Evolutionary conservation across 2,888 invertebrate genomes (phyloP).

Genomic region (Cantharis rufa): DNA sequence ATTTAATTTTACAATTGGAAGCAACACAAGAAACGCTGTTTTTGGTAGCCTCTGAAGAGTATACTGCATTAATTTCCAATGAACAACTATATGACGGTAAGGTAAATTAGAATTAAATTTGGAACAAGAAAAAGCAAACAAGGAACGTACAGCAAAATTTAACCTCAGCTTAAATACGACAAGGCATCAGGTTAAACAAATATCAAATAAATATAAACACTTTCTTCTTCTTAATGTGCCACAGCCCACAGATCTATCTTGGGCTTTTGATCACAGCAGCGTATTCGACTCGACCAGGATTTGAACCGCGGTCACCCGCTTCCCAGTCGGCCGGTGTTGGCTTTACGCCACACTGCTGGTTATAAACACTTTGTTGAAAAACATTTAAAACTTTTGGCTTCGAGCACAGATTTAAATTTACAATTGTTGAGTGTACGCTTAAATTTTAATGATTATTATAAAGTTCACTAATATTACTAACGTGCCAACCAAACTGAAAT

Average conservation of each 20-base stretch:
- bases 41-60: constrained; percentile 58
- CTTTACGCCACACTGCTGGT: too few species aligned
- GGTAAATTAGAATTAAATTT: constrained; percentile 49
- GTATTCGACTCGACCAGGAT: too few species aligned
- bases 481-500: constrained; percentile 39
- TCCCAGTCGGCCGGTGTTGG: too few species aligned
- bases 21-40: constrained; percentile 72
- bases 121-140: constrained; percentile 63
- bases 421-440: constrained; percentile 89
- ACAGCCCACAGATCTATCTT: too few species aligned
- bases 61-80: constrained; percentile 44
- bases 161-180: constrained; percentile 65
- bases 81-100: constrained; percentile 37
- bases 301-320: too few species aligned
- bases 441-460: constrained; percentile 95
- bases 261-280: too few species aligned
- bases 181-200: constrained; percentile 68
- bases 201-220: constrained; percentile 76
- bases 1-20: constrained; percentile 77
- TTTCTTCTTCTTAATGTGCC: too few species aligned
- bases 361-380: constrained; percentile 86
- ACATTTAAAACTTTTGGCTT: constrained; percentile 81
- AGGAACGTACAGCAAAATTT: constrained; percentile 66
- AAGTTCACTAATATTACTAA: constrained; percentile 55
- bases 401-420: constrained; percentile 83